These are phyloP conservation scores for Forbesichthys agassizii DNA, from an alignment of 2,113 vertebrate genomes.

Conservation along the genomic window DNA sequence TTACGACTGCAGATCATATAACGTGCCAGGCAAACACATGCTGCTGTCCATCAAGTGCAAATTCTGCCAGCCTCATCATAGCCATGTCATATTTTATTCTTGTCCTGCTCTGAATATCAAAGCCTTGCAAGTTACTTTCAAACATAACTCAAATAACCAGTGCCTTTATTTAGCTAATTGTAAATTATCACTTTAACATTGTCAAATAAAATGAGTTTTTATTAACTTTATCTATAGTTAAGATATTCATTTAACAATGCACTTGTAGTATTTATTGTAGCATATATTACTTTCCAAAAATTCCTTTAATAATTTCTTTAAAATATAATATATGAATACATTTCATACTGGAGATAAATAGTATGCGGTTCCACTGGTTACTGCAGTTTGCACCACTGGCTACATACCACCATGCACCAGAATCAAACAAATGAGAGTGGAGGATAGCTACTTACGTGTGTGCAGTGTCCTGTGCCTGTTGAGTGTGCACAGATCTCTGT, in stretches of 20 bases:
- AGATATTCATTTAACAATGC: neutral
- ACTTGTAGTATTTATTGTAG: neutral
- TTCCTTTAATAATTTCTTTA: neutral
- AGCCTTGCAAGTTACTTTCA: slow-evolving; percentile 46
- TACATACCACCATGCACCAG: slow-evolving; percentile 2
- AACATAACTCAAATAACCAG: slow-evolving; percentile 58
- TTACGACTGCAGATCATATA: slow-evolving; percentile 80
- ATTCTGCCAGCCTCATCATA: slow-evolving; percentile 82
- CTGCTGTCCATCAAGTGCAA: slow-evolving; percentile 87
- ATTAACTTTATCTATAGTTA: neutral
- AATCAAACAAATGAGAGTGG: slow-evolving; percentile 20
- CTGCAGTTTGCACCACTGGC: slow-evolving; percentile 4
- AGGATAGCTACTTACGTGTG: slow-evolving; percentile 86
- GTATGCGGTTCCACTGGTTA: neutral
- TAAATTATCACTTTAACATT: neutral
- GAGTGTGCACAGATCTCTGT: slow-evolving; percentile 84
- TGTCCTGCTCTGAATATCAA: slow-evolving; percentile 57
- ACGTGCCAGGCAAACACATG: slow-evolving; percentile 83
- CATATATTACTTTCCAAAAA: neutral
- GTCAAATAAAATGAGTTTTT: too few relatives aligned
- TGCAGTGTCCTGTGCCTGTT: slow-evolving; percentile 84
- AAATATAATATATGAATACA: neutral
- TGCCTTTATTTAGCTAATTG: slow-evolving; percentile 23
- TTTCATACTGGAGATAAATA: neutral
- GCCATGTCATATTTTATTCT: slow-evolving; percentile 73